Evolutionary conservation across 2,888 invertebrate genomes (phyloP).

Genomic region (Frankliniella intonsa): DNA sequence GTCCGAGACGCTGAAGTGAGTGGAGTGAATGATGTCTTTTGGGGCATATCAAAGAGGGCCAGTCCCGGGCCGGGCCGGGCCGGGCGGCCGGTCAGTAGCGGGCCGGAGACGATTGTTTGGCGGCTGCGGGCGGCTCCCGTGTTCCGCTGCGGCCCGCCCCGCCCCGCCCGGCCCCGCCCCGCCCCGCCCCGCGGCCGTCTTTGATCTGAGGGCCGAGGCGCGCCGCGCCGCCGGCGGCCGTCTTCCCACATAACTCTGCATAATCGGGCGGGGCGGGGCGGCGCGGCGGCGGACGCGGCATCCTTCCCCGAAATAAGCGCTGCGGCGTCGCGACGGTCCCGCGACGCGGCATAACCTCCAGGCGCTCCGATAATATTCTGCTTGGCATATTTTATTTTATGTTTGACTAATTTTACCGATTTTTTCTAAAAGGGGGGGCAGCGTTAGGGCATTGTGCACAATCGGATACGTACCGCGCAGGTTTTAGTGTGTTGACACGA

Average conservation of each 20-base stretch:
- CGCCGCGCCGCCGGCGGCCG: not conserved
- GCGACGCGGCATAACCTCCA: no score
- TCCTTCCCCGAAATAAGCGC: no score
- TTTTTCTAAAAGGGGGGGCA: no score
- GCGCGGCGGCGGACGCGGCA: not conserved
- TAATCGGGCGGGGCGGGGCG: not conserved
- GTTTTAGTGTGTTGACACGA: no score
- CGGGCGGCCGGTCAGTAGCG: not conserved
- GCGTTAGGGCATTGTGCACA: no score
- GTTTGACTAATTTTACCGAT: no score
- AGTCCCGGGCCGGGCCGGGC: not conserved
- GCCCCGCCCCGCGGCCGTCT: not conserved
- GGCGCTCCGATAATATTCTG: no score
- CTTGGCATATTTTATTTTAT: no score
- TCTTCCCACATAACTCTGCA: conserved; percentile 22
- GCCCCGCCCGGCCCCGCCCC: not conserved
- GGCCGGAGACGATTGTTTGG: not conserved
- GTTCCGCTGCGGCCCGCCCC: not conserved
- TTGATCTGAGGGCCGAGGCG: not conserved
- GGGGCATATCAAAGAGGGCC: not conserved
- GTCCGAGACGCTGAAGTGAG: not conserved
- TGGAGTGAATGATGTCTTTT: not conserved
- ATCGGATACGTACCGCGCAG: no score
- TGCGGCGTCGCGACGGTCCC: no score
- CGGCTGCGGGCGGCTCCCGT: not conserved